Base-by-base conservation (phyloP, 2,888 invertebrate genomes). In the Eilema depressum region DNA sequence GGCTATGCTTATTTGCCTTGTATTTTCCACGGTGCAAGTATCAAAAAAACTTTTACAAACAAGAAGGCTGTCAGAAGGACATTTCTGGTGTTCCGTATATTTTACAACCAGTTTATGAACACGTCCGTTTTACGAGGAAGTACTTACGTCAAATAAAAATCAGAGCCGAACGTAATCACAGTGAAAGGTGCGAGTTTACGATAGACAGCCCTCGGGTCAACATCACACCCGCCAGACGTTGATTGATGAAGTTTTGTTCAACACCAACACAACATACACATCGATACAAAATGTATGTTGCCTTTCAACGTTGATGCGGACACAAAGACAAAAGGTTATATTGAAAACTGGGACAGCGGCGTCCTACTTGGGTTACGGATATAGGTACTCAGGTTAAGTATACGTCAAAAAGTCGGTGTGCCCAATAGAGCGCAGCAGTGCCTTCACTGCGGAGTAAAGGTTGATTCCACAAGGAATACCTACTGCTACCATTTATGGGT, bases 291-390 rank as follows among this genome's bases (percentile, higher is more conserved):
- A 68, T 62, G 20, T 28, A 3, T 41, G 26, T 23, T 47, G 25
- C 20, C 23, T 25, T 30, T 56, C 26, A 68, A 56, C 23, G 62
- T 62, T 8, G 17, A 25, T 33, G 11, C 1, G 17, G 2, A 47
- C n/a, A 66, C 60, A 66, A 66, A 60, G 41, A 60, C 41, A 62
- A 68, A 68, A 68, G 61, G 33, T 14, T 56, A 47, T 56, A 26
- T 23, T 64, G 57, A 56, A 61, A 26, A 67, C 17, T 61, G 47
- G 61, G 30, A 14, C 23, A 47, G 20, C 25, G 53, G 53, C 28
- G 47, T 33, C 53, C 68, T 25, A 53, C 30, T 37, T 66, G 33
- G 56, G 33, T 30, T 26, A 66, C 25, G 57, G 33, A 57, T 57
- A 25, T n/a, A n/a, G n/a, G n/a, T n/a, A 33, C 33, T 57, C 23